Evolutionary conservation across 2,797 vertebrate species (phyloP).

Genomic region (Manis javanica): DNA sequence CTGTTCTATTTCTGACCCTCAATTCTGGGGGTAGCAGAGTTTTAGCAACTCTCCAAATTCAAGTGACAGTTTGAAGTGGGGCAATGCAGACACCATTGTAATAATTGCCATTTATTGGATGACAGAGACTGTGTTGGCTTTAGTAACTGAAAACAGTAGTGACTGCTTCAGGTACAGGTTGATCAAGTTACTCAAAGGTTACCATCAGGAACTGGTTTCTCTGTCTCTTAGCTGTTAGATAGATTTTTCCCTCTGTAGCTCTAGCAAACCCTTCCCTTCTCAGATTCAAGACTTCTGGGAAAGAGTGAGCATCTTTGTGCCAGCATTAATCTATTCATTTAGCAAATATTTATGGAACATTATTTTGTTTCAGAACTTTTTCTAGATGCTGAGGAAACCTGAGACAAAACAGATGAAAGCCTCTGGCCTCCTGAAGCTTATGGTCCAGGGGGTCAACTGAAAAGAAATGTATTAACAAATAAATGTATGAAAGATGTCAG

Average conservation of each 20-base stretch:
- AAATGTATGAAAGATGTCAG: background rate
- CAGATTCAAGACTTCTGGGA: background rate
- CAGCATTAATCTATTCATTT: background rate
- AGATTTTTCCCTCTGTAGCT: background rate
- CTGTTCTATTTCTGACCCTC: background rate
- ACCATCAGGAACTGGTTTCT: background rate
- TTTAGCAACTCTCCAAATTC: background rate
- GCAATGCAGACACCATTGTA: fast-evolving
- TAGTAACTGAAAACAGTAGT: background rate
- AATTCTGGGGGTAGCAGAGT: background rate
- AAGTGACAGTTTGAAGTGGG: background rate
- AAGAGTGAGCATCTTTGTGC: background rate
- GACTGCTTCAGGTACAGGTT: background rate
- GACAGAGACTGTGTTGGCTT: background rate
- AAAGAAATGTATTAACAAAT: background rate
- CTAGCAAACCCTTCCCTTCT: background rate
- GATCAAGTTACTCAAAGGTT: background rate
- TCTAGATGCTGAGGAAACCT: background rate
- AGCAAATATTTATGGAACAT: background rate
- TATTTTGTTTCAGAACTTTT: background rate
- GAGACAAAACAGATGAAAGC: background rate
- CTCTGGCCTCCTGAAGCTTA: background rate
- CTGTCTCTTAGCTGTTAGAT: background rate
- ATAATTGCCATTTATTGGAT: fast-evolving
- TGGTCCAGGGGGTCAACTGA: background rate